Conservation (phyloP, 2,888 invertebrate species). For the Ctena decussata region DNA sequence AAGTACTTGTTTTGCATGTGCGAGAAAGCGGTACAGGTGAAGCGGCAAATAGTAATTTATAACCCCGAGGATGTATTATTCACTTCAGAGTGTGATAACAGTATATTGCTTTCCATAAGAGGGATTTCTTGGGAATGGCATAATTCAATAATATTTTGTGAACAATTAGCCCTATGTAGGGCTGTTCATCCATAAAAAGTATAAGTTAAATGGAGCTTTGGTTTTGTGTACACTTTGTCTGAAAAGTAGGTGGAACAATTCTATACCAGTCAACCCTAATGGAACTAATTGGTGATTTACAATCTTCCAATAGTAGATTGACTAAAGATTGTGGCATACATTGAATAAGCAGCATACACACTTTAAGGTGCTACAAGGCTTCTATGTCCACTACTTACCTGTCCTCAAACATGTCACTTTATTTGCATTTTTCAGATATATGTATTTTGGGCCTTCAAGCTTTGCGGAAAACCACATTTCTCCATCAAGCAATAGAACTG, state of each 20-base stretch:
- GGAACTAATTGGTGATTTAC: not conserved
- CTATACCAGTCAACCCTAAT: not conserved
- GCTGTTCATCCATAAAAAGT: not conserved
- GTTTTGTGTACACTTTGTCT: not conserved
- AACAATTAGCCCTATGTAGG: not conserved
- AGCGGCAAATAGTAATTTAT: too few species aligned
- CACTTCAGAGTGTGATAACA: too few species aligned
- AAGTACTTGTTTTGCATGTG: too few species aligned
- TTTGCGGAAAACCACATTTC: not conserved
- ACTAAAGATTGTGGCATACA: not conserved
- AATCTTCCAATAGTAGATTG: not conserved
- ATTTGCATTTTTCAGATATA: not conserved
- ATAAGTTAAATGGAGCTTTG: not conserved
- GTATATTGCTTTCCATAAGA: not conserved
- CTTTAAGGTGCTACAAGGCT: not conserved
- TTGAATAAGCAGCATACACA: not conserved
- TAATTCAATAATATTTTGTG: not conserved
- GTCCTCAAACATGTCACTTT: not conserved
- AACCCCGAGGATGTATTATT: too few species aligned
- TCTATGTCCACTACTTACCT: not conserved
- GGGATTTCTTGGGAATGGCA: not conserved
- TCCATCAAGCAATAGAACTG: not conserved
- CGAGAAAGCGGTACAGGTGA: too few species aligned
- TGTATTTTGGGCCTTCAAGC: not conserved
- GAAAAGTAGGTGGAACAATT: not conserved